Conservation (phyloP, 2,888 invertebrate genomes). For the Morinoia aosen region DNA sequence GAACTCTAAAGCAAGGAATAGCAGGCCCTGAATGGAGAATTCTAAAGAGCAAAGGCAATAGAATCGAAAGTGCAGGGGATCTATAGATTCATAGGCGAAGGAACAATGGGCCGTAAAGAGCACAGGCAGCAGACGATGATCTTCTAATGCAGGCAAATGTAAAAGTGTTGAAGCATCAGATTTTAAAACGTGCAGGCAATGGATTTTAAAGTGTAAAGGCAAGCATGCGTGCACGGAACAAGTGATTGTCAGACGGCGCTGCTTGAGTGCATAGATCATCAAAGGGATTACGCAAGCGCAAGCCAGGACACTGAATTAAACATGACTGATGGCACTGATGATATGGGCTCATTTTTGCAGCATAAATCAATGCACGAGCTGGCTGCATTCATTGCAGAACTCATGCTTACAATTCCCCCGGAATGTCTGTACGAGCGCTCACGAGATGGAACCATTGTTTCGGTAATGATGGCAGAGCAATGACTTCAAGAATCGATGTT, state of each 20-base stretch:
- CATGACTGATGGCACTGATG: constrained; percentile 37
- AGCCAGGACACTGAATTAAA: constrained; percentile 9
- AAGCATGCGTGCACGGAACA: neutral
- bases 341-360: constrained; percentile 13
- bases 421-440: neutral
- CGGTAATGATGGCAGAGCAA: neutral
- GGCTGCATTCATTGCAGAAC: neutral
- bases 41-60: constrained; percentile 14
- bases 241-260: neutral
- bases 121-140: neutral
- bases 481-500: constrained; percentile 1
- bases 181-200: neutral
- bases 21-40: neutral
- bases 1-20: neutral
- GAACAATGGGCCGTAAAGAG: constrained; percentile 12
- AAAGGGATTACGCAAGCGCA: constrained; percentile 15
- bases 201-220: constrained; percentile 1
- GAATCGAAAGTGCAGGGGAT: neutral
- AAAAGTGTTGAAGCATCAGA: constrained; percentile 27
- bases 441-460: neutral
- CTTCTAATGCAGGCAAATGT: neutral
- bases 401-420: neutral
- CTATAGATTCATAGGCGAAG: neutral
- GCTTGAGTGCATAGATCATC: constrained; percentile 31
- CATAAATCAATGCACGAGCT: neutral